Evolutionary conservation across 2,797 vertebrate genomes (phyloP).

Genomic region (Crax fasciolata): DNA sequence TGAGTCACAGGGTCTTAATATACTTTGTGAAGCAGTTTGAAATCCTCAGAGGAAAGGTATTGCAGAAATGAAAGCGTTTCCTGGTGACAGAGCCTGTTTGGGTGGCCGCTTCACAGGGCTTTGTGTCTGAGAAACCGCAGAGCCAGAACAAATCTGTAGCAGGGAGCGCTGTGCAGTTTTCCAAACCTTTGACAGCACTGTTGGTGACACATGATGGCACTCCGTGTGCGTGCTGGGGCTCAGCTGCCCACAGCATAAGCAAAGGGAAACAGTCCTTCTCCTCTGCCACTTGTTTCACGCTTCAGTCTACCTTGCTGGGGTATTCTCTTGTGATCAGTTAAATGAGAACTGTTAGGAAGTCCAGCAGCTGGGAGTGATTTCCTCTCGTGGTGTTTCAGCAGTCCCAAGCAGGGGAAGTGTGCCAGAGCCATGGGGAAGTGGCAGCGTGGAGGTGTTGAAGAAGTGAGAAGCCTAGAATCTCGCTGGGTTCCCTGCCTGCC

Average conservation of each 20-base stretch:
- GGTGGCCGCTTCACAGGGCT: not conserved
- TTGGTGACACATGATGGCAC: not conserved
- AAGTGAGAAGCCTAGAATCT: not conserved
- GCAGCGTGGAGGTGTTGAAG: not conserved
- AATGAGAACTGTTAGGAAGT: not conserved
- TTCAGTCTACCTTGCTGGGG: not conserved
- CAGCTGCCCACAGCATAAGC: not conserved
- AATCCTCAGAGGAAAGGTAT: not conserved
- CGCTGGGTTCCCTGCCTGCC: not conserved
- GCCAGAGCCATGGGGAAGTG: not conserved
- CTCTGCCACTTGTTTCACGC: not conserved
- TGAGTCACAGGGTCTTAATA: not conserved
- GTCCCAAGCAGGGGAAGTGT: not conserved
- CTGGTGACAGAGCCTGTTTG: slow-evolving; percentile 8
- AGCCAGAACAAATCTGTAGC: not conserved
- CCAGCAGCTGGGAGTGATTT: not conserved
- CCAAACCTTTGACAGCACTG: not conserved
- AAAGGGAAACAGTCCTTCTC: not conserved
- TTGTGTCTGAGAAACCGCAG: slow-evolving; percentile 34
- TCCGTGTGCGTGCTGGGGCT: not conserved
- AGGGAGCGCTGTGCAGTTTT: not conserved
- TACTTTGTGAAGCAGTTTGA: rapidly evolving
- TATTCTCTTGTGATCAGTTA: not conserved
- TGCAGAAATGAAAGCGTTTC: slow-evolving; percentile 36
- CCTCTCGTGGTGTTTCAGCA: not conserved